A percentile compares a stretch with the other conserved stretches of the same genome.
Conservation (phyloP, 1,140 invertebrate species). For the Drosophila kepulauana region DNA sequence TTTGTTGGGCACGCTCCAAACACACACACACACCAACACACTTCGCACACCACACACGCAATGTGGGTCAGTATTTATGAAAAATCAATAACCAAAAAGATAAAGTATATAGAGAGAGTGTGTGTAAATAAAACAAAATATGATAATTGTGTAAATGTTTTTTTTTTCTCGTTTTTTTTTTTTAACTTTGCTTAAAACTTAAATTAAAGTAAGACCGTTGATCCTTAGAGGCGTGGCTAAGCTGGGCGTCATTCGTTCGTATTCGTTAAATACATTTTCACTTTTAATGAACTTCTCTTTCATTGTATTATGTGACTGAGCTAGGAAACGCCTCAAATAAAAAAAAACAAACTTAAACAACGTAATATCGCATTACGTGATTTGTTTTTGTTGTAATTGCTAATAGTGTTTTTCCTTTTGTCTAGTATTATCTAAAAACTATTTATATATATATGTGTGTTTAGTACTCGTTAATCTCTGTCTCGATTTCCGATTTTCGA, state of each 20-base stretch:
- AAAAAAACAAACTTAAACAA: background rate
- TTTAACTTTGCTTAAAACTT: slow-evolving; percentile 30
- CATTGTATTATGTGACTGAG: slow-evolving; percentile 14
- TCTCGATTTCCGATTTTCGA: slow-evolving; percentile 29
- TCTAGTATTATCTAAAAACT: slow-evolving; percentile 45
- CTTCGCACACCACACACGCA: slow-evolving; percentile 17
- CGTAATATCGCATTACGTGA: slow-evolving; percentile 5
- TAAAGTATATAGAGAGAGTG: too few relatives aligned
- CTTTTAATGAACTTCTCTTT: slow-evolving; percentile 33
- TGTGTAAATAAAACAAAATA: slow-evolving; percentile 60
- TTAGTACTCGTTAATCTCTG: slow-evolving; percentile 18
- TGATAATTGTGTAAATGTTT: slow-evolving; percentile 11
- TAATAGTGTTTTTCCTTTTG: slow-evolving; percentile 46
- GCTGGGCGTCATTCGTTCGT: slow-evolving; percentile 8
- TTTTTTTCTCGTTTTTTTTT: slow-evolving; percentile 28
- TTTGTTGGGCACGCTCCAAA: slow-evolving; percentile 47
- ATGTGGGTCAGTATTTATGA: slow-evolving; percentile 65
- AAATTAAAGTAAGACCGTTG: slow-evolving; percentile 14
- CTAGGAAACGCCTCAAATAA: slow-evolving; percentile 45
- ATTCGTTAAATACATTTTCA: slow-evolving; percentile 1
- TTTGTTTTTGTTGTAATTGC: slow-evolving; percentile 56
- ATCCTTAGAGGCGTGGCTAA: slow-evolving; percentile 11
- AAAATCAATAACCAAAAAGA: slow-evolving; percentile 63
- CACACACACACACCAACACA: background rate
- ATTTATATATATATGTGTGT: slow-evolving; percentile 24